Conservation (phyloP, 2,888 invertebrate genomes). For the Thecocarcelia acutangulata region DNA sequence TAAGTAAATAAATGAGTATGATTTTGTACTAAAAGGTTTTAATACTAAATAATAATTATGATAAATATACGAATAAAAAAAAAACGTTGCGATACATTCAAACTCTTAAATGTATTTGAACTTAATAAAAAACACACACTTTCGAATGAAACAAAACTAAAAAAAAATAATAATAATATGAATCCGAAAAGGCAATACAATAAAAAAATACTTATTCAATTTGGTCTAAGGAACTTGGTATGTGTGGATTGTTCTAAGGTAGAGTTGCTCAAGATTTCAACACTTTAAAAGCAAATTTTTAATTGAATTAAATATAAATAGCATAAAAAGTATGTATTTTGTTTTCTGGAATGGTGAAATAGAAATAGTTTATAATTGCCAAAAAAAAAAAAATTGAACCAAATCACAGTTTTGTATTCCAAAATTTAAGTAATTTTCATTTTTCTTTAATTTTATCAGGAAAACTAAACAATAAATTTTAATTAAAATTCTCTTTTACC, state of each 20-base stretch:
- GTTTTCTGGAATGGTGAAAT: conserved; percentile 15
- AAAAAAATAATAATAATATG: conserved; percentile 18
- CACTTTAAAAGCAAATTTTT: neutral
- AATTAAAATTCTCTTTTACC: conserved; percentile 13
- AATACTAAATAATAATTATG: conserved; percentile 51
- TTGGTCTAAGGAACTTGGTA: conserved; percentile 43
- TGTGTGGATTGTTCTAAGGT: conserved; percentile 14
- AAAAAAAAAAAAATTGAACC: neutral
- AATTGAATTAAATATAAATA: neutral
- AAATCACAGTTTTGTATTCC: conserved; percentile 35
- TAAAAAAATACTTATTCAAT: conserved; percentile 16
- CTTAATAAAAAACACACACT: conserved; percentile 19
- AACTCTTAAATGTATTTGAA: conserved; percentile 18
- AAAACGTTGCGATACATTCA: neutral
- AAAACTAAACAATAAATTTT: conserved; percentile 1
- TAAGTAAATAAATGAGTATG: conserved; percentile 21
- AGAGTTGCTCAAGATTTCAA: neutral
- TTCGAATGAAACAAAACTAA: neutral
- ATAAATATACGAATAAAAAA: neutral
- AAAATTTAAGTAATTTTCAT: neutral
- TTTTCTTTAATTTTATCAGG: conserved; percentile 8
- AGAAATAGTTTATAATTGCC: neutral
- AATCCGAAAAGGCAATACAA: neutral
- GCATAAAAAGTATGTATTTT: too few species aligned
- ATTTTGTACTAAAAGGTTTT: conserved; percentile 62